Evolutionary conservation across 1,140 invertebrate species (phyloP).

Genomic region (Elymnias hypermnestra): DNA sequence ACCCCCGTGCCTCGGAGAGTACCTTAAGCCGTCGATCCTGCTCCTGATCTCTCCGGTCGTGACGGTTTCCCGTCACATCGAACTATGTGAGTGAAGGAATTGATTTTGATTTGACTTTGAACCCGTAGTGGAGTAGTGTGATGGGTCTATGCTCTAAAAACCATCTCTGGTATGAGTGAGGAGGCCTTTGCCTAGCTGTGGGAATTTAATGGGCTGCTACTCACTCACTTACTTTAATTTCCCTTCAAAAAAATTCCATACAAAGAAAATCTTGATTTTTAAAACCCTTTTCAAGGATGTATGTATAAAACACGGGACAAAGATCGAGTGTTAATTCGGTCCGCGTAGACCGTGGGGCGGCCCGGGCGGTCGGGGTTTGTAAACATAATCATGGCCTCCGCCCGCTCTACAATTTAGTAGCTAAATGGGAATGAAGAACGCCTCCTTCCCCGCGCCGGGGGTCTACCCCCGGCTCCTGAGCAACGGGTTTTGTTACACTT

Average conservation of each 20-base stretch:
- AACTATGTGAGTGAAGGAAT: too few species aligned
- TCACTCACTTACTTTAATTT: too few species aligned
- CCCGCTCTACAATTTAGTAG: constrained; percentile 65
- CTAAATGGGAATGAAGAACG: constrained; percentile 66
- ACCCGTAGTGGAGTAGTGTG: too few species aligned
- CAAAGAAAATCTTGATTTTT: neutral
- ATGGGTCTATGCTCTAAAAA: too few species aligned
- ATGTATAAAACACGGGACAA: constrained; percentile 36
- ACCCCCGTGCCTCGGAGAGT: too few species aligned
- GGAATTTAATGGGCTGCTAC: too few species aligned
- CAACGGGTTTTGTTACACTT: constrained; percentile 36
- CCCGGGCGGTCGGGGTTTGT: constrained; percentile 52
- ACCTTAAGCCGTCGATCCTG: too few species aligned
- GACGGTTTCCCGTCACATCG: too few species aligned
- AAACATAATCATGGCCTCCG: constrained; percentile 69
- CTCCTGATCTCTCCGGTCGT: too few species aligned
- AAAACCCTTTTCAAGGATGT: neutral
- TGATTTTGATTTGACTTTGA: too few species aligned
- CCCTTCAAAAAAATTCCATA: neutral
- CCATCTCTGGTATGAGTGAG: too few species aligned
- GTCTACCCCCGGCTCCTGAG: constrained; percentile 50
- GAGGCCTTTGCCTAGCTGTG: too few species aligned
- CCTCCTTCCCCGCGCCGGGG: constrained; percentile 33
- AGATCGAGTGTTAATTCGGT: constrained; percentile 64
- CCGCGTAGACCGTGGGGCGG: constrained; percentile 44